Conservation (phyloP, 1,140 invertebrate species). For the Meloidogyne floridensis region DNA sequence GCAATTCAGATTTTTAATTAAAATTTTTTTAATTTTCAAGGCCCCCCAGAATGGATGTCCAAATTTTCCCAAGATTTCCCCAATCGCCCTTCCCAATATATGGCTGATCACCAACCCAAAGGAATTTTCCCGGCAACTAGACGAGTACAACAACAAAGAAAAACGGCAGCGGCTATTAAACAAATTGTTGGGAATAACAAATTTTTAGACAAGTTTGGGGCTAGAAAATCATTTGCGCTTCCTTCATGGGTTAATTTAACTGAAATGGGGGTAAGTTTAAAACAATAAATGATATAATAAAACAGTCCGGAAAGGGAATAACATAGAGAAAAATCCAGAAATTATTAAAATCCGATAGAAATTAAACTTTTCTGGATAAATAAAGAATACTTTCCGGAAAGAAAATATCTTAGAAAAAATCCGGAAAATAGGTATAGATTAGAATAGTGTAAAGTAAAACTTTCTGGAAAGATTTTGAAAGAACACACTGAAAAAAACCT, state of each 20-base stretch:
- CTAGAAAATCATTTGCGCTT: not conserved
- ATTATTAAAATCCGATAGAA: not conserved
- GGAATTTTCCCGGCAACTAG: not conserved
- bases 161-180: not conserved
- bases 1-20: not conserved
- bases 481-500: not conserved
- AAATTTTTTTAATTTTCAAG: not conserved
- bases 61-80: not conserved
- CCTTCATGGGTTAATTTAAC: slow-evolving; percentile 2
- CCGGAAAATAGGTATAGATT: not conserved
- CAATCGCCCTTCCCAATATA: not conserved
- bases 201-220: not conserved
- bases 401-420: not conserved
- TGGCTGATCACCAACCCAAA: not conserved
- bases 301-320: not conserved
- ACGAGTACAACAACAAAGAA: not conserved
- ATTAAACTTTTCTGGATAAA: no score
- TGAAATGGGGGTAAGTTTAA: not conserved
- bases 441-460: no score
- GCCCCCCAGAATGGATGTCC: not conserved
- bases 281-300: not conserved
- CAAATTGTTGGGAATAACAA: not conserved
- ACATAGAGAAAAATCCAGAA: not conserved
- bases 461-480: no score
- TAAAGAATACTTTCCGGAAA: no score